These are phyloP conservation scores for Acipenser oxyrinchus DNA, from an alignment of 2,797 vertebrate species.

Conservation along the genomic window DNA sequence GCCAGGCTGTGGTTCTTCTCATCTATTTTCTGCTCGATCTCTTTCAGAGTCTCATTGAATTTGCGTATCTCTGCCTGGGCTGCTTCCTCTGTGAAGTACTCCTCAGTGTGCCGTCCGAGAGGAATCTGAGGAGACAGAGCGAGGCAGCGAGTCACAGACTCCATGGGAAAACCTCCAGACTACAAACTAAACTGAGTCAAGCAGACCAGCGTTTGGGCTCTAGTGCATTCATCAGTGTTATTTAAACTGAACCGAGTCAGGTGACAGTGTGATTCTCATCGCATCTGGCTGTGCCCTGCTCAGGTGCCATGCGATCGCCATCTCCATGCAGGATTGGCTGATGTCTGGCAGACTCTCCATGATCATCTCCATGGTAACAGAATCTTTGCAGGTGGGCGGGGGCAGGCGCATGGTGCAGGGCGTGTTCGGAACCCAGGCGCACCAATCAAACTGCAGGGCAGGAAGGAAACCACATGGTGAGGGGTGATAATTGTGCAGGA, in stretches of 20 bases:
- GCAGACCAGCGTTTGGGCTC: not conserved
- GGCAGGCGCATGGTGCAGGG: conserved; percentile 72
- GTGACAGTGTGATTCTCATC: conserved; percentile 41
- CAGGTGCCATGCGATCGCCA: conserved; percentile 74
- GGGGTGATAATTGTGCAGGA: not conserved
- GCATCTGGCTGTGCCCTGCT: conserved; percentile 62
- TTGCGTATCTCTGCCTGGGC: conserved; percentile 44
- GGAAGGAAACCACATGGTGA: conserved; percentile 6
- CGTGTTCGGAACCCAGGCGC: conserved; percentile 69
- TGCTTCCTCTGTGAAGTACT: conserved; percentile 53
- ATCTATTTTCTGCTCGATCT: conserved; percentile 50
- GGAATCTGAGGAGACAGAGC: conserved; percentile 44
- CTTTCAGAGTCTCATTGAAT: conserved; percentile 51
- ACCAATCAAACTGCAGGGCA: conserved; percentile 65
- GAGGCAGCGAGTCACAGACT: not conserved
- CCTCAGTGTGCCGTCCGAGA: conserved; percentile 57
- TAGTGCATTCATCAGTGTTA: too few species aligned
- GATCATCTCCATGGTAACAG: conserved; percentile 61
- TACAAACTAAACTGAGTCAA: not conserved
- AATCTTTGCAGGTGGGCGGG: conserved; percentile 55
- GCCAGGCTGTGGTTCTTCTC: conserved; percentile 53
- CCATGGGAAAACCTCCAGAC: not conserved
- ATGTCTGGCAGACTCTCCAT: conserved; percentile 69
- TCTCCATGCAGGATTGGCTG: conserved; percentile 67
- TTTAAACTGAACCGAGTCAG: too few species aligned